Percentiles rank a stretch among this genome's conserved stretches.
Evolutionary conservation across 1,140 invertebrate species (phyloP).

Genomic region (Uloborus diversus): DNA sequence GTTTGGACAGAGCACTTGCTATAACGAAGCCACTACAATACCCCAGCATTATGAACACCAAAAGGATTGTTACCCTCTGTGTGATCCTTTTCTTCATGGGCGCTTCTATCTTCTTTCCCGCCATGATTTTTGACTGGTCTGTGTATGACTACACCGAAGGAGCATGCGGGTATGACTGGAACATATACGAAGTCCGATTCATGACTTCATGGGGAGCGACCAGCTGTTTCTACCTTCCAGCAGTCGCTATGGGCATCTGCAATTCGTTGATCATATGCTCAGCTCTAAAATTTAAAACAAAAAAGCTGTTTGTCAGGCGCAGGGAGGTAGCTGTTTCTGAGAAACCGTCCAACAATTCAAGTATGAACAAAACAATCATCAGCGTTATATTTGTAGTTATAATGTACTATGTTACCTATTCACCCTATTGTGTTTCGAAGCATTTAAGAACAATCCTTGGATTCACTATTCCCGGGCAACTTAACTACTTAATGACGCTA

Average conservation of each 20-base stretch:
- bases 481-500: slow-evolving; percentile 10
- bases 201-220: background rate
- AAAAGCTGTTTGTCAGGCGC: background rate
- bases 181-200: background rate
- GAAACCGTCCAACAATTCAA: background rate
- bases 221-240: slow-evolving; percentile 2
- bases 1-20: slow-evolving; percentile 35
- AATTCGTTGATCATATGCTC: slow-evolving; percentile 1
- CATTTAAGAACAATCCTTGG: background rate
- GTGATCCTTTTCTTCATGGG: background rate
- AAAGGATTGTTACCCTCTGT: background rate
- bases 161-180: background rate
- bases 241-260: background rate
- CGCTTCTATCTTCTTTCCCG: background rate
- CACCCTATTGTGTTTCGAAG: slow-evolving; percentile 1
- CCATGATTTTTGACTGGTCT: background rate
- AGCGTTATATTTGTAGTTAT: slow-evolving; percentile 31
- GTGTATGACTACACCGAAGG: slow-evolving; percentile 36
- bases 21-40: slow-evolving; percentile 32
- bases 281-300: background rate
- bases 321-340: too few relatives aligned
- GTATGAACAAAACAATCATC: slow-evolving; percentile 31
- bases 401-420: slow-evolving; percentile 16
- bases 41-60: background rate
- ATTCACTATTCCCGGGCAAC: background rate